Percentiles rank a stretch among this genome's conserved stretches.
Evolutionary conservation across 2,113 vertebrate genomes (phyloP).

Genomic region (Spea bombifrons): DNA sequence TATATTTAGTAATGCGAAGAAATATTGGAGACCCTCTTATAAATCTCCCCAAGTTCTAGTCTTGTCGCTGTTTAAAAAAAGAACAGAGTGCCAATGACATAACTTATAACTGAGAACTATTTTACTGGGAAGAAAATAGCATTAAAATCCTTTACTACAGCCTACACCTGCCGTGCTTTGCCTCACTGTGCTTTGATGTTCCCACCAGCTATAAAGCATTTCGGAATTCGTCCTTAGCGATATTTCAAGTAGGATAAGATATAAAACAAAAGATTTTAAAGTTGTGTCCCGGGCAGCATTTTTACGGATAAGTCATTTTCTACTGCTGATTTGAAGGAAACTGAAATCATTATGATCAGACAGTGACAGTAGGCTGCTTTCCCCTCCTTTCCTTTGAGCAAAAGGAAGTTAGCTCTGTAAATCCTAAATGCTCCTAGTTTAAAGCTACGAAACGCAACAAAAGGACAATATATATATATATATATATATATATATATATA

Average conservation of each 20-base stretch:
- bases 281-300: background rate
- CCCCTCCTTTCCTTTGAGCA: too few species aligned
- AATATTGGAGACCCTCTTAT: constrained; percentile 8
- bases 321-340: background rate
- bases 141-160: constrained; percentile 32
- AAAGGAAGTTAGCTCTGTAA: too few species aligned
- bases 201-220: constrained; percentile 16
- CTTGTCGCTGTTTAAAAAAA: constrained; percentile 5
- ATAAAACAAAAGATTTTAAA: background rate
- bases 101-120: constrained; percentile 8
- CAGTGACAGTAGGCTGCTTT: background rate
- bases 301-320: background rate
- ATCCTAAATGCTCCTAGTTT: too few species aligned
- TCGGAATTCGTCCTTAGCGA: constrained; percentile 12
- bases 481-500: too few species aligned
- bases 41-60: background rate
- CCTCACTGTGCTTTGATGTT: constrained; percentile 24
- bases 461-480: too few species aligned
- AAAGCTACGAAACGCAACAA: too few species aligned
- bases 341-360: background rate
- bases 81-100: constrained; percentile 2
- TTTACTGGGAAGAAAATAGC: constrained; percentile 28
- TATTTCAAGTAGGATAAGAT: constrained; percentile 26
- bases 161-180: constrained; percentile 15
- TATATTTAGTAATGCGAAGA: constrained; percentile 16